These are phyloP conservation scores for Tapirus indicus DNA, from an alignment of 2,797 vertebrate genomes.

Conservation along the genomic window DNA sequence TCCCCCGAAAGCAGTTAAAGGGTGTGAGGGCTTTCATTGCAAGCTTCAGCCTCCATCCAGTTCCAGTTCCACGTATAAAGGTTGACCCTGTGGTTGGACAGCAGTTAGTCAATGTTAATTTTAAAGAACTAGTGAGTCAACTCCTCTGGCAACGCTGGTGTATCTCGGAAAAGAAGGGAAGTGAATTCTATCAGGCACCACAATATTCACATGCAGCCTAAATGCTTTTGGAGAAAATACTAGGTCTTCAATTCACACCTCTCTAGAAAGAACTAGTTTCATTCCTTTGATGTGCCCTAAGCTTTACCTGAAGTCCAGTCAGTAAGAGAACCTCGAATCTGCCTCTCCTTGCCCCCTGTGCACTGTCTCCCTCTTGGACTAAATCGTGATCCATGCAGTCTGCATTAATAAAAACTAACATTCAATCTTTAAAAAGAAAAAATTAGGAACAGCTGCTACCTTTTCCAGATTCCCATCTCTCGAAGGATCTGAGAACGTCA, in stretches of 20 bases:
- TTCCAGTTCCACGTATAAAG: neutral
- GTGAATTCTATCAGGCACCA: neutral
- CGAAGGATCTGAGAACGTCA: neutral
- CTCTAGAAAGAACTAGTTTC: neutral
- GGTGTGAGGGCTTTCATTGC: neutral
- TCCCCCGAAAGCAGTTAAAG: neutral
- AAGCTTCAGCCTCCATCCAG: neutral
- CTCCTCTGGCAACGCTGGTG: neutral
- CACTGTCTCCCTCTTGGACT: neutral
- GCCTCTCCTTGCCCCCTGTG: neutral
- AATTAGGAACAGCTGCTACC: neutral
- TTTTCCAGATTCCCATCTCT: neutral
- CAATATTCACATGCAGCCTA: neutral
- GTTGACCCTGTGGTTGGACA: neutral
- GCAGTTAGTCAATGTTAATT: slow-evolving; percentile 37
- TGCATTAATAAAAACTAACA: neutral
- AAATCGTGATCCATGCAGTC: neutral
- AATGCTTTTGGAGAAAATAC: slow-evolving; percentile 17
- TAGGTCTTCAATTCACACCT: neutral
- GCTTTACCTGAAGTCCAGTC: neutral
- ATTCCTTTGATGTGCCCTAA: neutral
- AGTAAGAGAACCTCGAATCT: neutral
- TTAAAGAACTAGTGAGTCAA: neutral
- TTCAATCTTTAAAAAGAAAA: neutral
- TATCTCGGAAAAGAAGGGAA: neutral